Evolutionary conservation across 2,888 invertebrate species (phyloP).

Genomic region (Atherix ibis): DNA sequence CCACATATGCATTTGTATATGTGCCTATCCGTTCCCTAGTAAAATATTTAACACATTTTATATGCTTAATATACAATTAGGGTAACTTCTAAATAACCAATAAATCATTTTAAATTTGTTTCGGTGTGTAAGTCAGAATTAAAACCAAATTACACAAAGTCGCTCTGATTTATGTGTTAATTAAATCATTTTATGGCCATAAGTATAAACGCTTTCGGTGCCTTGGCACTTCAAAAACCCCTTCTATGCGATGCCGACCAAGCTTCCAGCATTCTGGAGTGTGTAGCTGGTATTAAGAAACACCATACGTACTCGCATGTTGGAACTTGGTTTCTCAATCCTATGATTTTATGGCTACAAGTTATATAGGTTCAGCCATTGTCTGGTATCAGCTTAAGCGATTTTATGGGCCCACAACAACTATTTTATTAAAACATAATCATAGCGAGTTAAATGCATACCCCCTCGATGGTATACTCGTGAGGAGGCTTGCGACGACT

Average conservation of each 20-base stretch:
- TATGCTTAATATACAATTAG: constrained; percentile 1
- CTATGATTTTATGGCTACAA: too few species aligned
- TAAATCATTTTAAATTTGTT: constrained; percentile 2
- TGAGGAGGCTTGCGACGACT: too few species aligned
- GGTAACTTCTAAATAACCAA: constrained; percentile 1
- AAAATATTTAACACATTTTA: not conserved
- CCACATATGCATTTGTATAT: too few species aligned
- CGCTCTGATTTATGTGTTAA: constrained; percentile 24
- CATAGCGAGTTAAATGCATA: too few species aligned
- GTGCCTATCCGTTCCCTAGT: not conserved
- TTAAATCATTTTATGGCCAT: constrained; percentile 23
- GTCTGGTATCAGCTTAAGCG: not conserved
- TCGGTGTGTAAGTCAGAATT: constrained; percentile 14
- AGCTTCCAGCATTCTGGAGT: too few species aligned
- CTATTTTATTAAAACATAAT: not conserved
- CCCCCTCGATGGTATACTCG: too few species aligned
- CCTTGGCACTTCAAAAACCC: too few species aligned
- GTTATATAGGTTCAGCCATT: not conserved
- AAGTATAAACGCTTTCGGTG: constrained; percentile 8
- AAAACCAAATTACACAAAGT: constrained; percentile 21
- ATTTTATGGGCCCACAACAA: not conserved
- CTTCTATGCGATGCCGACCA: too few species aligned
- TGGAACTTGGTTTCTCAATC: too few species aligned
- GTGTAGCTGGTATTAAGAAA: too few species aligned
- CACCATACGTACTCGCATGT: too few species aligned